Evolutionary conservation across 2,797 vertebrate species (phyloP), one percentile per base, ranked within the genome.

Genomic region (Thalassophryne amazonica): DNA sequence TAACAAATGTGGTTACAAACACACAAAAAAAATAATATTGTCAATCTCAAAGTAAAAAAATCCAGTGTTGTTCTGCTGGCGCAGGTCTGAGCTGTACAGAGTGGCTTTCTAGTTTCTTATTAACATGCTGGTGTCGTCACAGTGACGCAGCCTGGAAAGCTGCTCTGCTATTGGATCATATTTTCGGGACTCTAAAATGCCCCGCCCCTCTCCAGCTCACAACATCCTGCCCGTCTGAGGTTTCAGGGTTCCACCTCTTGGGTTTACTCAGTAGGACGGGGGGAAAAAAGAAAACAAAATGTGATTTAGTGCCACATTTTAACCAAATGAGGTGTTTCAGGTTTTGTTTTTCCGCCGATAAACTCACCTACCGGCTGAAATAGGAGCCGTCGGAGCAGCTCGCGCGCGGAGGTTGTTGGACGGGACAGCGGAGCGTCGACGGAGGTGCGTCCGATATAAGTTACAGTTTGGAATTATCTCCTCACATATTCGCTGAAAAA

Each of bases 401-500:
- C 24, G 17, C 28, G 19, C 21, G 6, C 18, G 71, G 69, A 66
- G 69, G 63, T 56, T 65, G 67, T 56, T 16, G 73, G 67, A 81
- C 88, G 70, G 88, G 81, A 86, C 83, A 76, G 78, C 71, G 61
- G 58, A 81, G 71, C 78, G 60, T 79, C 75, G 74, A 76, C 71
- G 23, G 66, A 86, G 78, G 78, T 83, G 66, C 76, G 77, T 76
- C 77, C 71, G 36, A 43, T 13, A 11, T 55, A 70, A 84, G 79
- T 84, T 85, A 6, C 40, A 33, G 53, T 60, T 61, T 17, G 50
- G n/a, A n/a, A n/a, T n/a, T n/a, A n/a, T n/a, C n/a, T n/a, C n/a
- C n/a, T n/a, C n/a, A n/a, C n/a, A n/a, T n/a, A n/a, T n/a, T n/a
- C n/a, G n/a, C n/a, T n/a, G n/a, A n/a, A n/a, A n/a, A n/a, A n/a